Evolutionary conservation across 2,113 vertebrate genomes (phyloP).

Genomic region (Sinocyclocheilus rhinocerous): DNA sequence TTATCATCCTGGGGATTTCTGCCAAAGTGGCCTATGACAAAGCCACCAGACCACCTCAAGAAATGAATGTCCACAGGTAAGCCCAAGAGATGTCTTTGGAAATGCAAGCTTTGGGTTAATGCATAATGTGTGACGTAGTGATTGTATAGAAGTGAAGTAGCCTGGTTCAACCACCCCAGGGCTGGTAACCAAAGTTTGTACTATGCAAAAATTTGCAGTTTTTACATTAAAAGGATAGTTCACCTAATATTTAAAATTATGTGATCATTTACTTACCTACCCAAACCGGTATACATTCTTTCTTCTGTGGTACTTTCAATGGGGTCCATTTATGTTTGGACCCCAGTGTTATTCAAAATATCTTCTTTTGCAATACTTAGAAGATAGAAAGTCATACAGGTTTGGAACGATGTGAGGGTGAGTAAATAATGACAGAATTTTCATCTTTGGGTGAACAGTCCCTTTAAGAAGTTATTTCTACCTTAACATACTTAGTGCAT

Average conservation of each 20-base stretch:
- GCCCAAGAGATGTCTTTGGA: background rate
- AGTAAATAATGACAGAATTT: too few species aligned
- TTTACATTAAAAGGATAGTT: background rate
- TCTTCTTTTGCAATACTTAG: too few species aligned
- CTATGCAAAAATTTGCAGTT: background rate
- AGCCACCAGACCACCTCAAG: constrained; percentile 92
- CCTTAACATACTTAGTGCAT: background rate
- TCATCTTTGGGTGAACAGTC: too few species aligned
- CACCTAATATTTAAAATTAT: background rate
- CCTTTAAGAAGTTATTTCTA: background rate
- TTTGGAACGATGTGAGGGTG: too few species aligned
- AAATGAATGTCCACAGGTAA: constrained; percentile 99
- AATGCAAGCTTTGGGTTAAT: background rate
- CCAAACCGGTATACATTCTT: background rate
- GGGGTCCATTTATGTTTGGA: background rate
- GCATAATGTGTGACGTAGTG: background rate
- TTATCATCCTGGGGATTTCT: constrained; percentile 90
- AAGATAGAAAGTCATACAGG: background rate
- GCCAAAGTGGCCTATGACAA: constrained; percentile 97
- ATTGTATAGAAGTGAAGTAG: background rate
- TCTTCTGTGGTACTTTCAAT: background rate
- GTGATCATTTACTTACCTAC: background rate
- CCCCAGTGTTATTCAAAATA: background rate
- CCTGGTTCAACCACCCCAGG: background rate
- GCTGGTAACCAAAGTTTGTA: background rate